These are phyloP conservation scores for Psilopsiagon aurifrons DNA, from an alignment of 2,113 vertebrate species.

Conservation along the genomic window DNA sequence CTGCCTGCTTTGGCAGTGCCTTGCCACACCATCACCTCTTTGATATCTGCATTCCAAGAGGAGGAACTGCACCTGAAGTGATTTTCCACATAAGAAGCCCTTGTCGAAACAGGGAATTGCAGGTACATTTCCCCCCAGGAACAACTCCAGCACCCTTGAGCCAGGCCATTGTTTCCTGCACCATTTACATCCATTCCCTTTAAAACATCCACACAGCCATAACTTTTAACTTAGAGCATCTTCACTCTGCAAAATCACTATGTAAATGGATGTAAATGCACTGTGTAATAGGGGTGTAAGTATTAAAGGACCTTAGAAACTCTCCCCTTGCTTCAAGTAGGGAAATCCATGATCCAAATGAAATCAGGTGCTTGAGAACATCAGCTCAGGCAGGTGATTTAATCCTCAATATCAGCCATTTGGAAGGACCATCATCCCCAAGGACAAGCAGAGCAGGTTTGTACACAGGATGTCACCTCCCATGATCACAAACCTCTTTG, in stretches of 20 bases:
- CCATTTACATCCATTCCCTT: not conserved
- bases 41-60: fast-evolving
- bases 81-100: not conserved
- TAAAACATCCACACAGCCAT: not conserved
- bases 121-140: not conserved
- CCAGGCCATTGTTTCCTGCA: not conserved
- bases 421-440: fast-evolving
- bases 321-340: not conserved
- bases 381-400: not conserved
- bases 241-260: not conserved
- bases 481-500: not conserved
- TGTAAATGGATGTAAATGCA: not conserved
- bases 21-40: not conserved
- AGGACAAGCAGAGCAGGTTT: not conserved
- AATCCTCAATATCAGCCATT: fast-evolving
- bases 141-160: not conserved
- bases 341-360: not conserved
- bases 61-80: fast-evolving
- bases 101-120: not conserved
- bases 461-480: not conserved
- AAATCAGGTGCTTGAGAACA: not conserved
- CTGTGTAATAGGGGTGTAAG: not conserved
- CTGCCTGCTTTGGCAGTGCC: not conserved
- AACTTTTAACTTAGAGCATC: not conserved
- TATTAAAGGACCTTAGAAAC: not conserved